Conservation (phyloP, 2,888 invertebrate species). For the Linyphia triangularis region DNA sequence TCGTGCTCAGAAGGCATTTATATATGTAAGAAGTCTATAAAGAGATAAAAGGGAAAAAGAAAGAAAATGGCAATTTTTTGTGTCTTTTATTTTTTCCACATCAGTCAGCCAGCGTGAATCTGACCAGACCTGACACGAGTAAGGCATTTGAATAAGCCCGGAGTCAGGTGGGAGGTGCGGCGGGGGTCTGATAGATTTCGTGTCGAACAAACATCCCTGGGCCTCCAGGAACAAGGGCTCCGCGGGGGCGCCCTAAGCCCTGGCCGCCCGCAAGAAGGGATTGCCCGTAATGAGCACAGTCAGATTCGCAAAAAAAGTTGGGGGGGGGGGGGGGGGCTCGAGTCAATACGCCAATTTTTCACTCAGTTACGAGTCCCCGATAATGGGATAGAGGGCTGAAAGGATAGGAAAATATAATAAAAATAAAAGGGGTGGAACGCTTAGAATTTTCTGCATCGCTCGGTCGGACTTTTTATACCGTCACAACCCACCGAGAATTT, state of each 20-base stretch:
- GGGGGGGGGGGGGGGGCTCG: conserved; percentile 30
- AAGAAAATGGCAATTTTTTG: conserved; percentile 7
- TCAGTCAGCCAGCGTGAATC: conserved; percentile 61
- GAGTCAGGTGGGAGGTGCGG: conserved; percentile 7
- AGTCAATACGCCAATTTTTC: conserved; percentile 75
- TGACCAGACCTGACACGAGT: conserved; percentile 74
- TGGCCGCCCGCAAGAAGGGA: conserved; percentile 72
- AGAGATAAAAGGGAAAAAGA: conserved; percentile 55
- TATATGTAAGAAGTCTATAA: conserved; percentile 67
- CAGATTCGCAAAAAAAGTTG: conserved; percentile 59
- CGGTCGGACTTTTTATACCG: conserved; percentile 71
- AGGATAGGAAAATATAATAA: conserved; percentile 36
- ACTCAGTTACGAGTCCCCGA: conserved; percentile 72
- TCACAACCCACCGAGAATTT: conserved; percentile 69
- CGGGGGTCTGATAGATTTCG: conserved; percentile 73
- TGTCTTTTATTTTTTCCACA: conserved; percentile 55
- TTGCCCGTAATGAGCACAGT: conserved; percentile 72
- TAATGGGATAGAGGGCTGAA: conserved; percentile 71
- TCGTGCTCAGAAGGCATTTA: conserved; percentile 46
- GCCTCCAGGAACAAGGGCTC: conserved; percentile 66
- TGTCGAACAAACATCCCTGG: conserved; percentile 74
- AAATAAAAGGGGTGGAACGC: conserved; percentile 53
- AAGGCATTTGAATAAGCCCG: conserved; percentile 75
- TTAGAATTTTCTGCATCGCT: conserved; percentile 75
- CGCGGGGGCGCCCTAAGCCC: conserved; percentile 43